phyloP scores from a whole-genome alignment of 1,140 invertebrate genomes.

The Neodiprion lecontei region DNA sequence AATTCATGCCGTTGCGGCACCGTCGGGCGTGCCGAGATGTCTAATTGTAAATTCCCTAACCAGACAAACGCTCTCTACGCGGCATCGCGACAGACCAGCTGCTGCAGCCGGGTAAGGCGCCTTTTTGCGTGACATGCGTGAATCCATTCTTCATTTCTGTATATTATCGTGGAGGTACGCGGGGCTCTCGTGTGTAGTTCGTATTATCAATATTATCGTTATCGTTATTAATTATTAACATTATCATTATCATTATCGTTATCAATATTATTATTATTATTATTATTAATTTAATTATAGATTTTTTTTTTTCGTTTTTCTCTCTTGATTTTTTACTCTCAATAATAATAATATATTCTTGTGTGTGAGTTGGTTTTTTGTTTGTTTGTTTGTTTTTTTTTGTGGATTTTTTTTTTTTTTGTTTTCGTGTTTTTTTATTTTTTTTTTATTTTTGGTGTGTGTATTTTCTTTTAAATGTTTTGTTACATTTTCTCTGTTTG shows the following conservation, averaged over 20 bases:
- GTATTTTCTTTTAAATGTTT: no score
- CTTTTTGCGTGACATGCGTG: no score
- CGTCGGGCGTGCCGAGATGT: no score
- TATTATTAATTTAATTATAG: background rate
- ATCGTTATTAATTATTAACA: no score
- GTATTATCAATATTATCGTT: background rate
- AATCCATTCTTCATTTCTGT: background rate
- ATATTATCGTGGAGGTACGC: background rate
- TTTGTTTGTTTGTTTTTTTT: background rate
- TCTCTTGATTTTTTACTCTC: background rate
- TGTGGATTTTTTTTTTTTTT: background rate
- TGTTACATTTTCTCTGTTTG: no score
- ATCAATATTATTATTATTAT: background rate
- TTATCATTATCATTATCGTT: no score
- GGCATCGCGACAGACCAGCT: no score
- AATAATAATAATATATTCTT: slow-evolving; percentile 1
- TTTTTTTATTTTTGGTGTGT: no score
- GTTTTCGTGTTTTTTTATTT: background rate
- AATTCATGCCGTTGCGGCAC: no score
- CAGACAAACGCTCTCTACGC: no score
- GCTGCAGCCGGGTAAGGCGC: no score
- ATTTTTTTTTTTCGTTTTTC: background rate
- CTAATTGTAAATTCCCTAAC: no score
- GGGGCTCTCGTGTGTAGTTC: background rate
- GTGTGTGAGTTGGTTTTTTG: background rate